Base-by-base conservation (phyloP, 2,797 vertebrate genomes). In the Anas bahamensis region DNA sequence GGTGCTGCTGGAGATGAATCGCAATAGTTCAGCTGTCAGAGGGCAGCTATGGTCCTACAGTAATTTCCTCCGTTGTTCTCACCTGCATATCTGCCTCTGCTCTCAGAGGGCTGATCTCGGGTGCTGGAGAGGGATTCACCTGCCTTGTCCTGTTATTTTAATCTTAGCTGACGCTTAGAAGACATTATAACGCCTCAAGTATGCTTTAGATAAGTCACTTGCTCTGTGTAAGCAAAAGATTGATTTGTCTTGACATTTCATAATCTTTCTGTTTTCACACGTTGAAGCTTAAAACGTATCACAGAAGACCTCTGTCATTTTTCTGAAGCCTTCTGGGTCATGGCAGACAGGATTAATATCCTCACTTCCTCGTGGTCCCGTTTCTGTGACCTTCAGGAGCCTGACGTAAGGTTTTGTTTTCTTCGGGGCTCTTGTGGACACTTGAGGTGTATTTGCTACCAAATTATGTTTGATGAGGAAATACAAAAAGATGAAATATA, bases 171-270 rank as follows among this genome's bases (percentile, higher is more conserved):
- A 50, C 5, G 48, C 48, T 50, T 50, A 50, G 48, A 50, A 50
- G 48, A 50, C 23, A 24, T 48, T 48, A 90, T 81, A 88, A 57
- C 5, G 4, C 35, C 53, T 90, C 10, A 33, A 84, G 42, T 74
- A 35, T 71, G 68, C 53, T 84, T 95, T 84, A 92, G 81, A 76
- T 87, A 92, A 92, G 86, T 86, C 60, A 24, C 71, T 83, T 86
- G 77, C 48, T 86, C 83, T 89, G 83, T 79, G 60, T 88, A 84
- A 89, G 80, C 59, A 91, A 70, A 75, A 71, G 82, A 79, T 48
- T 70, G 88, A 93, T 90, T 94, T 82, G 83, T 73, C 69, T 77
- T 94, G 93, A 88, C 94, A 85, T 94, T 93, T 96, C 80, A 50
- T 77, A 90, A 79, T 94, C 88, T 88, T 76, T 69, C 46, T 77